A percentile compares a stretch with the other conserved stretches of the same genome.
Conservation (phyloP, 1,140 invertebrate genomes). For the Sitophilus oryzae region DNA sequence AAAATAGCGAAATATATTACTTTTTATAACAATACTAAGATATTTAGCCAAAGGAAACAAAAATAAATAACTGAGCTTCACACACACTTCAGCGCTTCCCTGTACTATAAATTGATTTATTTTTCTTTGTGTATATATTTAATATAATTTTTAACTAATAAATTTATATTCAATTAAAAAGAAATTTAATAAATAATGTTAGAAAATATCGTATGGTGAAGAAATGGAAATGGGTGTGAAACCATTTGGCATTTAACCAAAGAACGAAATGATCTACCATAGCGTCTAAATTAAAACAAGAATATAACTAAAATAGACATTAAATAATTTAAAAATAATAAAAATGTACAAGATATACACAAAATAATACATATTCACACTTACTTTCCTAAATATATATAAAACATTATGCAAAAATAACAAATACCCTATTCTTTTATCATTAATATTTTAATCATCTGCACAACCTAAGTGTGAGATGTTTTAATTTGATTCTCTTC, state of each 20-base stretch:
- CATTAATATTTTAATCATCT: conserved; percentile 26
- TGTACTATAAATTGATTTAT: background rate
- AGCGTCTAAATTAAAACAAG: conserved; percentile 11
- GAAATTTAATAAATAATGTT: too few relatives aligned
- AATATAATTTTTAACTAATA: too few relatives aligned
- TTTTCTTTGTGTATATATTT: background rate
- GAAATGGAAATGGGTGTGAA: conserved; percentile 1
- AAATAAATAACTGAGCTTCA: background rate
- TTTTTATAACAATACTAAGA: conserved; percentile 4
- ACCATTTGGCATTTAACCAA: conserved; percentile 4
- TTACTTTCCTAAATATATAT: conserved; percentile 31
- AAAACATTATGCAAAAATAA: conserved; percentile 42
- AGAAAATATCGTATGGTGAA: too few relatives aligned
- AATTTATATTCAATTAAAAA: too few relatives aligned
- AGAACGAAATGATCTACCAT: conserved; percentile 7
- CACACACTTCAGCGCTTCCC: background rate
- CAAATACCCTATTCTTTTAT: conserved; percentile 35
- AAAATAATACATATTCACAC: conserved; percentile 40
- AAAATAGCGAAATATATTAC: background rate
- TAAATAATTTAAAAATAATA: conserved; percentile 44
- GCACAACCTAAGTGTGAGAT: conserved; percentile 35
- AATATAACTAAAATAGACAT: conserved; percentile 35
- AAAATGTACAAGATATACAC: conserved; percentile 45
- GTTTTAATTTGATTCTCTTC: conserved; percentile 38
- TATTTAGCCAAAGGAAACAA: background rate